Percentiles rank a stretch among this genome's conserved stretches.
Conservation (phyloP, 2,113 vertebrate species). For the Anoplopoma fimbria region DNA sequence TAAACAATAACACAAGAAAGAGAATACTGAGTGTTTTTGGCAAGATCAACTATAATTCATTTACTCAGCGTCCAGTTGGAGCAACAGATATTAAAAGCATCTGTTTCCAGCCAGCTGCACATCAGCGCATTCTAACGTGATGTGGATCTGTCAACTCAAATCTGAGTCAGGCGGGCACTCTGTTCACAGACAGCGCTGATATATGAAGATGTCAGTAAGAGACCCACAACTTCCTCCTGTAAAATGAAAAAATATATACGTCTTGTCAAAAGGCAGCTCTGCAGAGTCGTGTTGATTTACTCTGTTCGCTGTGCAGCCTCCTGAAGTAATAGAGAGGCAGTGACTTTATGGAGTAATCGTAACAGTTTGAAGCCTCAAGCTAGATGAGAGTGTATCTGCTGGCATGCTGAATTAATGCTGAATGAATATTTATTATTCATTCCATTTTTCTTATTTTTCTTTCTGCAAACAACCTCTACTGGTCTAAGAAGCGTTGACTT, state of each 20-base stretch:
- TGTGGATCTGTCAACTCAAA: conserved; percentile 61
- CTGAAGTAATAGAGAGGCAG: conserved; percentile 56
- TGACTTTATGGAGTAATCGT: conserved; percentile 55
- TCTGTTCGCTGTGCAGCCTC: conserved; percentile 39
- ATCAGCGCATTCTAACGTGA: conserved; percentile 11
- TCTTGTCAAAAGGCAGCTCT: conserved; percentile 62
- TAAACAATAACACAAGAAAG: background rate
- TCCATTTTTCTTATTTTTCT: background rate
- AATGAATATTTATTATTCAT: conserved; percentile 15
- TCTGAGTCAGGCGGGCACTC: conserved; percentile 49
- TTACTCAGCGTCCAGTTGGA: conserved; percentile 41
- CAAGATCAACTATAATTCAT: background rate
- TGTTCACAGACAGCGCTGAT: conserved; percentile 43
- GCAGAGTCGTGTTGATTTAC: conserved; percentile 64
- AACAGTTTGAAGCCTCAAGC: conserved; percentile 45
- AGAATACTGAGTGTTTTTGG: background rate
- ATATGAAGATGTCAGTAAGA: conserved; percentile 51
- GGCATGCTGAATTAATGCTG: conserved; percentile 31
- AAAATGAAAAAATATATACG: conserved; percentile 41
- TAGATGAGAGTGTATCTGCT: conserved; percentile 44
- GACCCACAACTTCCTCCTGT: conserved; percentile 53
- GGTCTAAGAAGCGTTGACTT: background rate
- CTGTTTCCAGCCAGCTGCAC: conserved; percentile 35
- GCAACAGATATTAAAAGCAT: conserved; percentile 33
- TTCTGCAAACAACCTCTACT: conserved; percentile 16